Conservation (phyloP, 1,140 invertebrate genomes). For the Zophobas atratus region DNA sequence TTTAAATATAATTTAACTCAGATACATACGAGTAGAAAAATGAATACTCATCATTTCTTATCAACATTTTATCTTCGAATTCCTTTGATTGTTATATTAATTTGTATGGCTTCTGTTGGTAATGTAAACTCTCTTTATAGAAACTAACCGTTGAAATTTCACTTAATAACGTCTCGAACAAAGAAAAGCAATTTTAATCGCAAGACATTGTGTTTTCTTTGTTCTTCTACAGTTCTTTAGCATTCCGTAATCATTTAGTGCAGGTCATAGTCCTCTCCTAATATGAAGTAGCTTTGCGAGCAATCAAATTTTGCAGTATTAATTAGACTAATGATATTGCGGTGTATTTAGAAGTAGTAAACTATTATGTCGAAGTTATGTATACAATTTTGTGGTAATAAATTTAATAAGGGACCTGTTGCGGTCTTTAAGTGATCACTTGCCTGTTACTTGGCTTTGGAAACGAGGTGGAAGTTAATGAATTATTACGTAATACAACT, state of each 20-base stretch:
- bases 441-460: background rate
- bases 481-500: constrained; percentile 23
- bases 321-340: no score
- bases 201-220: background rate
- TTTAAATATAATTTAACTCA: no score
- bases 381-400: background rate
- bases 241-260: constrained; percentile 19
- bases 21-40: background rate
- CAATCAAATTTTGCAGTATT: background rate
- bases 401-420: background rate
- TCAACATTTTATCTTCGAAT: no score
- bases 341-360: no score
- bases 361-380: no score
- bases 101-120: background rate
- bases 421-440: background rate
- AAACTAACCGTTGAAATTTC: constrained; percentile 2
- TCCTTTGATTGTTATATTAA: background rate
- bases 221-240: constrained; percentile 23
- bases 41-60: background rate
- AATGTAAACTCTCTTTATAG: background rate
- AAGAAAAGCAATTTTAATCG: constrained; percentile 15
- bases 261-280: constrained; percentile 26
- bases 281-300: background rate
- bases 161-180: constrained; percentile 23
- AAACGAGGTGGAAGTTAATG: constrained; percentile 28